Evolutionary conservation across 2,113 vertebrate species (phyloP).

Genomic region (Psittacus erithacus): DNA sequence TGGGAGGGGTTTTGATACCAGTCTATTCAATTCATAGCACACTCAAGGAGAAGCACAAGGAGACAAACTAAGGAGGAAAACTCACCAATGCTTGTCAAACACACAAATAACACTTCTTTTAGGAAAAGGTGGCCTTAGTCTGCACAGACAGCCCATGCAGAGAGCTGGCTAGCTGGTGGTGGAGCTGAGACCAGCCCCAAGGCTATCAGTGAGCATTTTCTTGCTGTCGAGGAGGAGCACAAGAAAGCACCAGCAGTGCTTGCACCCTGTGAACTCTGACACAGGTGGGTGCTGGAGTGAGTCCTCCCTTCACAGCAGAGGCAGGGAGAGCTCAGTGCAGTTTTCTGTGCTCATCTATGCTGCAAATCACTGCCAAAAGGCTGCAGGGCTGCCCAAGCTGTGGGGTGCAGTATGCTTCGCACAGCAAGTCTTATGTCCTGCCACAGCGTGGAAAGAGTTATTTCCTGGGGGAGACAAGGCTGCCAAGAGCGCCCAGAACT

Average conservation of each 20-base stretch:
- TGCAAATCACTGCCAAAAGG: background rate
- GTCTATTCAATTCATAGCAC: background rate
- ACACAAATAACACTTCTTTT: background rate
- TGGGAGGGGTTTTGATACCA: background rate
- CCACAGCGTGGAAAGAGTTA: background rate
- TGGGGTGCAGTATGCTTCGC: background rate
- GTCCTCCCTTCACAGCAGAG: background rate
- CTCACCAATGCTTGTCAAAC: background rate
- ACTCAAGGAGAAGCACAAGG: background rate
- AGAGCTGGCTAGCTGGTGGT: background rate
- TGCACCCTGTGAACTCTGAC: background rate
- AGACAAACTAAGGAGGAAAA: background rate
- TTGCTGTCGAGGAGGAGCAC: background rate
- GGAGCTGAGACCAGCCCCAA: background rate
- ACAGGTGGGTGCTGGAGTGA: background rate
- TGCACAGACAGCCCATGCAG: background rate
- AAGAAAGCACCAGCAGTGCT: background rate
- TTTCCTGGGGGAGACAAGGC: background rate
- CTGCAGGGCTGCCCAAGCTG: background rate
- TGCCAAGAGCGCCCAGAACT: background rate
- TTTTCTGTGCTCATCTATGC: fast-evolving
- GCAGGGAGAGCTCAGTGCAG: background rate
- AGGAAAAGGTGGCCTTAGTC: background rate
- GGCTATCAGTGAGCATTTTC: background rate
- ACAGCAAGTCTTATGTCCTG: background rate